phyloP scores from a whole-genome alignment of 2,113 vertebrate genomes.

The Copsychus sechellarum region DNA sequence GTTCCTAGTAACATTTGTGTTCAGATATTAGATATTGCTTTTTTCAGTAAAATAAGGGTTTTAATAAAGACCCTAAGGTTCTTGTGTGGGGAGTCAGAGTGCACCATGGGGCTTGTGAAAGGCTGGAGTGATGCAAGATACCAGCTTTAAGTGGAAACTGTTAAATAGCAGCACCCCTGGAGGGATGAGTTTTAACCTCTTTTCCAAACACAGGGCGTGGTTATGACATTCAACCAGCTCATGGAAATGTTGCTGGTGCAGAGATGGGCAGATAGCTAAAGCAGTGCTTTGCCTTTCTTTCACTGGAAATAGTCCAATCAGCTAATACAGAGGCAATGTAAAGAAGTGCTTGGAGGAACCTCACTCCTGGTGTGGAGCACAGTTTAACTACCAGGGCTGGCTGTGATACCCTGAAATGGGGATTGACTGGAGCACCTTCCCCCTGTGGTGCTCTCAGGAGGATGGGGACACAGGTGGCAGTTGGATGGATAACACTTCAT shows the following conservation, averaged over 20 bases:
- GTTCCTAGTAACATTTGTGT: not conserved
- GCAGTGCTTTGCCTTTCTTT: not conserved
- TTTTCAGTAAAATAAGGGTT: not conserved
- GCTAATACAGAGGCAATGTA: not conserved
- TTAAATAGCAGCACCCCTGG: not conserved
- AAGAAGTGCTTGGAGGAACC: not conserved
- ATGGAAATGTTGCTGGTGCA: not conserved
- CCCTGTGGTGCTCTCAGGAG: not conserved
- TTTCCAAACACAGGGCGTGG: not conserved
- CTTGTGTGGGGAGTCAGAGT: not conserved
- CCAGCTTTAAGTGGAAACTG: not conserved
- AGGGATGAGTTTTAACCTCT: not conserved
- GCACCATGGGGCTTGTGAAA: accelerated
- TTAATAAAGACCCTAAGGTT: not conserved
- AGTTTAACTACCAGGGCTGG: not conserved
- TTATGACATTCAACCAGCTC: not conserved
- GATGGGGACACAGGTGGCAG: accelerated
- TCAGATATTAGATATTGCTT: not conserved
- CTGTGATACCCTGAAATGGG: not conserved
- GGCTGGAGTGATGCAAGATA: not conserved
- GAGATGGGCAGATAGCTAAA: not conserved
- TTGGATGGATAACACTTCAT: not conserved
- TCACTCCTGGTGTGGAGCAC: not conserved
- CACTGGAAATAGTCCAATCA: not conserved
- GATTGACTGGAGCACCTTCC: not conserved